A percentile compares a stretch with the other conserved stretches of the same genome.
phyloP scores from a whole-genome alignment of 2,113 vertebrate species.

The Ailurus styani region DNA sequence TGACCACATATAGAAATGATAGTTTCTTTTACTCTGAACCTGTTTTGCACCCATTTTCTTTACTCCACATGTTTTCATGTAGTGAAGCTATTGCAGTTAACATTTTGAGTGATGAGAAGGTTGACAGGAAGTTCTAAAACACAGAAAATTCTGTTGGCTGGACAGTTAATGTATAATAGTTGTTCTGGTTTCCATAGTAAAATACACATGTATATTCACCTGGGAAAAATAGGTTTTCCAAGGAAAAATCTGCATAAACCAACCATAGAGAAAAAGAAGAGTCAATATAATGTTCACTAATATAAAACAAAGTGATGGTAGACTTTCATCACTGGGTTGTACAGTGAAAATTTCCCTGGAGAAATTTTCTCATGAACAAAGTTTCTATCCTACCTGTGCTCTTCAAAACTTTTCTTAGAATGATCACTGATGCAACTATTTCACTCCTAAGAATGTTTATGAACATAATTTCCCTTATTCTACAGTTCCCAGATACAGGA shows the following conservation, averaged over 20 bases:
- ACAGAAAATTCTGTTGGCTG: neutral
- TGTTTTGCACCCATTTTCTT: slow-evolving; percentile 16
- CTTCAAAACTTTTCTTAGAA: slow-evolving; percentile 63
- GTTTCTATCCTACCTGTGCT: slow-evolving; percentile 70
- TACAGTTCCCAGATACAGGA: slow-evolving; percentile 12
- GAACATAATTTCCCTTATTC: slow-evolving; percentile 44
- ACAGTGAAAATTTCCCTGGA: slow-evolving; percentile 69
- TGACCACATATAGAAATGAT: neutral
- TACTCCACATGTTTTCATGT: neutral
- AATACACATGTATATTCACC: neutral
- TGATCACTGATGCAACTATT: slow-evolving; percentile 65
- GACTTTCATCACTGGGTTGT: slow-evolving; percentile 36
- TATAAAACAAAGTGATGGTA: slow-evolving; percentile 46
- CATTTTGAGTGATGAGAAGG: neutral
- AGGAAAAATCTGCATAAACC: neutral
- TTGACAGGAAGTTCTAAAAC: neutral
- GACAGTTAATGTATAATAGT: neutral
- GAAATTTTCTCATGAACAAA: slow-evolving; percentile 76
- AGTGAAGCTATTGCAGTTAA: neutral
- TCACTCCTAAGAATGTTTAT: slow-evolving; percentile 56
- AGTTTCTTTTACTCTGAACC: neutral
- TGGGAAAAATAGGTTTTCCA: slow-evolving; percentile 6
- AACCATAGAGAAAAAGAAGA: neutral
- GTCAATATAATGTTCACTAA: neutral
- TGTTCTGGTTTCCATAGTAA: neutral